Evolutionary conservation across 1,140 invertebrate species (phyloP).

Genomic region (Latrodectus geometricus): DNA sequence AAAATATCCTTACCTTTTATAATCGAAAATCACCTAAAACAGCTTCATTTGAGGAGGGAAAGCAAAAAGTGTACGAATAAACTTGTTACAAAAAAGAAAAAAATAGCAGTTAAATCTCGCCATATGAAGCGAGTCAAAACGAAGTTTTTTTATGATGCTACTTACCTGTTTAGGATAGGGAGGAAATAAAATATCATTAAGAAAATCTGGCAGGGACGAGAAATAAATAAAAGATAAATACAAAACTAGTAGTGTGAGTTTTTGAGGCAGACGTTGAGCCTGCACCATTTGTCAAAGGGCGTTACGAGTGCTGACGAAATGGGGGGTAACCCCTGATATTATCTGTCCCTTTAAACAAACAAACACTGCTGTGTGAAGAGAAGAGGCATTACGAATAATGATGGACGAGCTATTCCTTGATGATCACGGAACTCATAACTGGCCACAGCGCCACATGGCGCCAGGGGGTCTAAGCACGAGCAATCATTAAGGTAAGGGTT

Average conservation of each 20-base stretch:
- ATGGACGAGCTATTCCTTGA: constrained; percentile 51
- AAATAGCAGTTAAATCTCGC: too few relatives aligned
- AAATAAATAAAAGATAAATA: neutral
- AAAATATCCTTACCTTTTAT: too few relatives aligned
- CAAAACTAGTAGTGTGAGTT: constrained; percentile 17
- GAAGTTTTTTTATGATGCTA: constrained; percentile 40
- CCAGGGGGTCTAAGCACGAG: constrained; percentile 32
- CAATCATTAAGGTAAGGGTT: neutral
- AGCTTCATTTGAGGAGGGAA: too few relatives aligned
- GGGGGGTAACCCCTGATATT: constrained; percentile 41
- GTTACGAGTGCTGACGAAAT: constrained; percentile 41
- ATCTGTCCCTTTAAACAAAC: constrained; percentile 61
- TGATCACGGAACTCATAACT: constrained; percentile 57
- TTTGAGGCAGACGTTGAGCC: constrained; percentile 1
- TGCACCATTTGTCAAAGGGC: constrained; percentile 58
- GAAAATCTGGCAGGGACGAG: neutral
- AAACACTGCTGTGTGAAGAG: constrained; percentile 31
- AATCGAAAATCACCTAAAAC: too few relatives aligned
- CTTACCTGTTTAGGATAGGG: constrained; percentile 2
- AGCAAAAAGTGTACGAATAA: too few relatives aligned
- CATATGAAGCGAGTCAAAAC: neutral
- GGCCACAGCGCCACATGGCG: constrained; percentile 52
- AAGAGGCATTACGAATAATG: constrained; percentile 52
- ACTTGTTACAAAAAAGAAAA: too few relatives aligned
- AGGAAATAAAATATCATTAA: constrained; percentile 16